Percentiles rank a stretch among this genome's conserved stretches.
Conservation (phyloP, 2,797 vertebrate species). For the Tadarida brasiliensis region DNA sequence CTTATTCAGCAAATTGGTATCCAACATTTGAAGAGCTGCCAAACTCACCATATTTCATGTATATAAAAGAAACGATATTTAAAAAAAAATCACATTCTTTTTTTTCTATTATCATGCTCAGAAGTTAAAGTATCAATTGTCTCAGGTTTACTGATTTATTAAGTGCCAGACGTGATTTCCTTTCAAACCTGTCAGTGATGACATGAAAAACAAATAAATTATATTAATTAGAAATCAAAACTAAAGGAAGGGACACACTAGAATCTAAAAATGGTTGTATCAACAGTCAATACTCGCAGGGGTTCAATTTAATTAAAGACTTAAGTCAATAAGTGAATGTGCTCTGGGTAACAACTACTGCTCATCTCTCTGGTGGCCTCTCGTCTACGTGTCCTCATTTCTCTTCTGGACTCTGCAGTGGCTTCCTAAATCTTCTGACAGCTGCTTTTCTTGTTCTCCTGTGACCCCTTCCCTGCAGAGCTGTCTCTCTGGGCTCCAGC, state of each 20-base stretch:
- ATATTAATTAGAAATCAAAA: constrained; percentile 66
- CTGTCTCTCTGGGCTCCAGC: background rate
- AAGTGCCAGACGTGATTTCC: background rate
- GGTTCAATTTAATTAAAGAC: constrained; percentile 66
- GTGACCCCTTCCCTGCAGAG: background rate
- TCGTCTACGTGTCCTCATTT: rapidly evolving
- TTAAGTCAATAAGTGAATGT: constrained; percentile 5
- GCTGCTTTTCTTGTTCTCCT: background rate
- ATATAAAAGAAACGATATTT: constrained; percentile 56
- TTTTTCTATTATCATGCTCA: constrained; percentile 8
- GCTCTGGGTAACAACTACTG: background rate
- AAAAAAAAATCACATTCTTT: constrained; percentile 40
- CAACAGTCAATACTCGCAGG: background rate
- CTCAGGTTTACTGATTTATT: constrained; percentile 12
- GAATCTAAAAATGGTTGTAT: background rate
- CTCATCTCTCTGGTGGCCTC: rapidly evolving
- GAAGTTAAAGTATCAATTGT: background rate
- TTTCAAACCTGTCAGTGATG: constrained; percentile 12
- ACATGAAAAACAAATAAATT: constrained; percentile 66
- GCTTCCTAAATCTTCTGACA: background rate
- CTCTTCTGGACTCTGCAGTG: background rate
- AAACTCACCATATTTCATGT: constrained; percentile 65
- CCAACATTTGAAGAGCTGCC: constrained; percentile 64
- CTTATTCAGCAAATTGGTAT: constrained; percentile 68
- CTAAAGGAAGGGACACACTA: constrained; percentile 12